Evolutionary conservation across 2,797 vertebrate species (phyloP).

Genomic region (Dicrostonyx torquatus): DNA sequence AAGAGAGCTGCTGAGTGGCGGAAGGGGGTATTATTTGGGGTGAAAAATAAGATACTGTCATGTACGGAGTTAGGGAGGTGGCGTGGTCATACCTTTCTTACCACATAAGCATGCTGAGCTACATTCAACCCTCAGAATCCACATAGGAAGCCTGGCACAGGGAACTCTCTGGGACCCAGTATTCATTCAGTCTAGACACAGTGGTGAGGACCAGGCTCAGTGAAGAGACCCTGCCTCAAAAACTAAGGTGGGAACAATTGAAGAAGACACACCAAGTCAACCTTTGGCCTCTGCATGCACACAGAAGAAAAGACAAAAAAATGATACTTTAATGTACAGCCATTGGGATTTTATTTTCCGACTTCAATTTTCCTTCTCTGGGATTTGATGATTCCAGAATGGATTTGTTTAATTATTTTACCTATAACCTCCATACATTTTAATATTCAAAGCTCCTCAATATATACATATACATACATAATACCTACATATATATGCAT

Average conservation of each 20-base stretch:
- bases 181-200: background rate
- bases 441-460: slow-evolving; percentile 64
- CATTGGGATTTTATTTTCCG: slow-evolving; percentile 36
- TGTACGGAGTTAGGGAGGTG: background rate
- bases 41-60: background rate
- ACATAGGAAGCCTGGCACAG: background rate
- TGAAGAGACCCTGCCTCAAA: background rate
- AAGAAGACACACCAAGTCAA: background rate
- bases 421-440: slow-evolving; percentile 72
- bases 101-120: background rate
- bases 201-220: background rate
- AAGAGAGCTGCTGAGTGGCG: background rate
- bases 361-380: slow-evolving; percentile 71
- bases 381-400: slow-evolving; percentile 41
- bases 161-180: background rate
- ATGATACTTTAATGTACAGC: background rate
- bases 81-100: background rate
- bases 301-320: background rate
- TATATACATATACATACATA: background rate
- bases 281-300: background rate
- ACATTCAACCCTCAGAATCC: background rate
- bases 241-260: background rate
- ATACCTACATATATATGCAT: slow-evolving; percentile 16
- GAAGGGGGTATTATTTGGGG: slow-evolving; percentile 32
- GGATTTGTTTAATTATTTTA: slow-evolving; percentile 66